phyloP scores from a whole-genome alignment of 2,888 invertebrate genomes.

The Ceratothoa steindachneri region DNA sequence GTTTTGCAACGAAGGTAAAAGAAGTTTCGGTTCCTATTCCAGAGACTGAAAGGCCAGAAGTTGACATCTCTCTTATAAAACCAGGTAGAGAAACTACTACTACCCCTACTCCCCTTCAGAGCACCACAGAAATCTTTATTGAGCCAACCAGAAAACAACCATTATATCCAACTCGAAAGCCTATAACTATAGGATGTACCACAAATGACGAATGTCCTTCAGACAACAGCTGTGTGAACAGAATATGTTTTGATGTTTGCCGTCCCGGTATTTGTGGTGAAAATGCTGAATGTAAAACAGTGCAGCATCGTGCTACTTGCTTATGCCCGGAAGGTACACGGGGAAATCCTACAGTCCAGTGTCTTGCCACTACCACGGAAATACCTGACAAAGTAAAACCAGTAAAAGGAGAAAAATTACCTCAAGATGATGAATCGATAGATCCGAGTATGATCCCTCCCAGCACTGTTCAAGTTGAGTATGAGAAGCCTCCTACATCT shows the following conservation, averaged over 20 bases:
- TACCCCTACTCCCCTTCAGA: background rate
- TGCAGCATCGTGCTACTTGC: constrained; percentile 59
- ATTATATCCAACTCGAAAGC: constrained; percentile 20
- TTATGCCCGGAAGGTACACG: constrained; percentile 35
- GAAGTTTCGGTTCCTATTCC: background rate
- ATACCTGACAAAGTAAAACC: background rate
- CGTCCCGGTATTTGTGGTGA: constrained; percentile 71
- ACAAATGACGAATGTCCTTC: constrained; percentile 49
- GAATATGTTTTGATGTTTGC: constrained; percentile 57
- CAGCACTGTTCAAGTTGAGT: background rate
- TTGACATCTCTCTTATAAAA: background rate
- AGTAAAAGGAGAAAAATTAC: background rate
- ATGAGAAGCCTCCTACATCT: background rate
- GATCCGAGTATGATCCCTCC: background rate
- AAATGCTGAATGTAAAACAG: constrained; percentile 65
- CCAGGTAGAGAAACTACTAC: constrained; percentile 2
- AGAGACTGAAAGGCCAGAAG: constrained; percentile 12
- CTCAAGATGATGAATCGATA: background rate
- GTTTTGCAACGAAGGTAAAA: constrained; percentile 25
- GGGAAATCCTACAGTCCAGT: constrained; percentile 30
- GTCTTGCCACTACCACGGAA: constrained; percentile 26
- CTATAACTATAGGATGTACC: constrained; percentile 58
- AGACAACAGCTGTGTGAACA: constrained; percentile 38
- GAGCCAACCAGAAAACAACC: constrained; percentile 7
- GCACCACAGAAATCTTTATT: too few species aligned